Percentiles rank a stretch among this genome's conserved stretches.
phyloP scores from a whole-genome alignment of 2,113 vertebrate genomes.

The Holacanthus passer region DNA sequence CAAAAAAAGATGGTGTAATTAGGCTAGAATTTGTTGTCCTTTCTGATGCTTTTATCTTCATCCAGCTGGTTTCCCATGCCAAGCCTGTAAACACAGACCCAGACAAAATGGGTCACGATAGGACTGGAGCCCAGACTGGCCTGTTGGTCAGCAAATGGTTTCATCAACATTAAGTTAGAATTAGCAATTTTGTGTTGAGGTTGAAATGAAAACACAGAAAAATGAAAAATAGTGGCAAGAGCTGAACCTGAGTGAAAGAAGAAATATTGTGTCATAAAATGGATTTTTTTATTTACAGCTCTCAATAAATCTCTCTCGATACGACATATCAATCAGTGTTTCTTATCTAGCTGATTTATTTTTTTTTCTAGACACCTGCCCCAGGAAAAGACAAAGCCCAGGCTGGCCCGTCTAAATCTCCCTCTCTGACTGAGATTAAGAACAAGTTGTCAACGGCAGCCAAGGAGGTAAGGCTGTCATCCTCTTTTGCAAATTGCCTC shows the following conservation, averaged over 20 bases:
- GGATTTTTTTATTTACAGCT: constrained; percentile 36
- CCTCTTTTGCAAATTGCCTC: constrained; percentile 34
- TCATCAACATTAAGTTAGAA: constrained; percentile 3
- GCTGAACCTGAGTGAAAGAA: neutral
- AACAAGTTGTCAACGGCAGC: constrained; percentile 79
- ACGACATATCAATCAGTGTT: constrained; percentile 34
- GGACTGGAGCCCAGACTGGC: constrained; percentile 42
- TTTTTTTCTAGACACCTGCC: constrained; percentile 67
- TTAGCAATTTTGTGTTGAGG: neutral
- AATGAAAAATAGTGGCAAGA: neutral
- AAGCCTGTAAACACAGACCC: constrained; percentile 68
- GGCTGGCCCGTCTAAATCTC: constrained; percentile 77
- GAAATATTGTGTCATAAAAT: constrained; percentile 23
- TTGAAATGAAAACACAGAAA: constrained; percentile 16
- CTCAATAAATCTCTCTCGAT: constrained; percentile 39
- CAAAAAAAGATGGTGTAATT: constrained; percentile 74
- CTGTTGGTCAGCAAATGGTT: constrained; percentile 47
- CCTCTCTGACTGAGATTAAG: constrained; percentile 79
- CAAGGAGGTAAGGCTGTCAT: constrained; percentile 78
- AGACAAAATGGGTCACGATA: constrained; percentile 66
- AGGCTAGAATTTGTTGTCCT: constrained; percentile 78
- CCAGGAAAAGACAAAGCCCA: constrained; percentile 80
- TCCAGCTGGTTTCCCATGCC: constrained; percentile 70
- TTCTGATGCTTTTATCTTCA: constrained; percentile 72
- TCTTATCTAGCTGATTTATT: constrained; percentile 56